phyloP scores from a whole-genome alignment of 2,797 vertebrate genomes.

The Masticophis lateralis region DNA sequence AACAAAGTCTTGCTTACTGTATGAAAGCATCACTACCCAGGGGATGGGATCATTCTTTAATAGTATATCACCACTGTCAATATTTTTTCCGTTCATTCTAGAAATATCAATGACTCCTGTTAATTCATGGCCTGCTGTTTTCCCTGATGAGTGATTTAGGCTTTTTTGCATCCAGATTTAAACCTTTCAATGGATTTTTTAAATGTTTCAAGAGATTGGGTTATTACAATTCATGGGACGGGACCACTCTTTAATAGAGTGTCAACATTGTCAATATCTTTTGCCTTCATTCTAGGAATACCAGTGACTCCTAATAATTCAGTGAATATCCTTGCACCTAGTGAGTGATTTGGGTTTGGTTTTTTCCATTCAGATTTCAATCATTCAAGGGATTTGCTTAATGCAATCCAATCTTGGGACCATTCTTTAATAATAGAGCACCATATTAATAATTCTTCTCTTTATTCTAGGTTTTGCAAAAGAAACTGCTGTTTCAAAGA shows the following conservation, averaged over 20 bases:
- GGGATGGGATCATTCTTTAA: background rate
- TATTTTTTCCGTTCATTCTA: background rate
- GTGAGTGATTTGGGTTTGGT: too few species aligned
- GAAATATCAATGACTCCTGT: background rate
- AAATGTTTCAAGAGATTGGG: background rate
- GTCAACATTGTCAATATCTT: background rate
- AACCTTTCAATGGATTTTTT: background rate
- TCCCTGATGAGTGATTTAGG: background rate
- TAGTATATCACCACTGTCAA: background rate
- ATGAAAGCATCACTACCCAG: background rate
- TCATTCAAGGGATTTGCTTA: too few species aligned
- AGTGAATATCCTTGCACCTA: fast-evolving
- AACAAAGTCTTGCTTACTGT: background rate
- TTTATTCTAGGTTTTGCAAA: too few species aligned
- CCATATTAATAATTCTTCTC: too few species aligned
- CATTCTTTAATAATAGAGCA: too few species aligned
- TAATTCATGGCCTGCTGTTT: background rate
- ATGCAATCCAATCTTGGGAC: too few species aligned
- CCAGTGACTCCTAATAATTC: too few species aligned
- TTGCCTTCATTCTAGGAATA: too few species aligned
- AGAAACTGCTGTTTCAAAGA: too few species aligned
- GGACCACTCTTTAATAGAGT: background rate
- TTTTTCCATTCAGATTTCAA: too few species aligned
- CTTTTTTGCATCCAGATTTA: background rate
- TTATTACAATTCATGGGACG: background rate